Base-by-base conservation (phyloP, 2,113 vertebrate genomes). In the Gymnogyps californianus region DNA sequence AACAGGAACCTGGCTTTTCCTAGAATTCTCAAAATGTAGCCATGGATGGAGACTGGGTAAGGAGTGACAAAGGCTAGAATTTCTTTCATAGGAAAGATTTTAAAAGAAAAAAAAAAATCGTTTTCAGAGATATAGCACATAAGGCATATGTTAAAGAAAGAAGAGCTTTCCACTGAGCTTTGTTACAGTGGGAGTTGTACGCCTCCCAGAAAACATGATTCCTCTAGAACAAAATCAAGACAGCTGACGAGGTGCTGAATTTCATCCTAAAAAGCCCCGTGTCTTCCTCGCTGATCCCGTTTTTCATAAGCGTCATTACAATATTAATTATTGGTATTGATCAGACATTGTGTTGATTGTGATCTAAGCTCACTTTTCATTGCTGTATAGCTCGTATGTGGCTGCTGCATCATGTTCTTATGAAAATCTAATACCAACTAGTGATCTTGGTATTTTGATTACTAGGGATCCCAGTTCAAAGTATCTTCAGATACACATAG, bases 271-370 rank as follows among this genome's bases (percentile, higher is more conserved):
- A 54, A 59, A 62, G 2, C 4, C 29, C 34, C 11, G 7, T 2
- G 3, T 21, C 46, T 51, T 80, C 54, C 46, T 80, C 0, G 0
- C 18, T 44, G 29, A 22, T 76, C 3, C 5, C 2, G 5, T 38
- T 67, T 87, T 22, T 28, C n/a, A 57, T 34, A 67, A 64, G 6
- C 4, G 13, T 52, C 9, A 7, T 71, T 59, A 21, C 3, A 46
- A 36, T 9, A 40, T 22, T 64, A 46, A 52, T 71, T 72, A 32
- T 20, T 34, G 16, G 17, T 11, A 22, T 44, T 65, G 36, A 36
- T 9, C 36, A 85, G 26, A 19, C 16, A 11, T 13, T 7, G 11
- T 5, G 47, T 4, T 28, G 32, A 11, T 6, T 29, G 21, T 19
- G 19, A 46, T 7, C 36, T 14, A 40, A 57, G 6, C 28, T 91